Evolutionary conservation across 2,113 vertebrate species (phyloP), one percentile per base, ranked within the genome.

Genomic region (Grus americana): DNA sequence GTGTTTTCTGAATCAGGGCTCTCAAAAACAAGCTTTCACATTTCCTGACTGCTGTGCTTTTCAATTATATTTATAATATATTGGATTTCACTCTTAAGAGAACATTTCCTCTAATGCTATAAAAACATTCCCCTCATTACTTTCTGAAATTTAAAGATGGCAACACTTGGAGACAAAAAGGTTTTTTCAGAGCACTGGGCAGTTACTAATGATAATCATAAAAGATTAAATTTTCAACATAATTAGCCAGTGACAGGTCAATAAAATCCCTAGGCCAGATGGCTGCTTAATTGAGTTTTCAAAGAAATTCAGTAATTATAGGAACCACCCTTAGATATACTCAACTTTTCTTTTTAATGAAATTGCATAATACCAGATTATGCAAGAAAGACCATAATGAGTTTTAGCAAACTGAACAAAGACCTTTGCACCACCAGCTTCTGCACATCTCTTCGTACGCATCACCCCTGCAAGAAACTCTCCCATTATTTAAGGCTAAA

Each of bases 201-300:
- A 90, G 88, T 90, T 58, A 80, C 68, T 84, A 80, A 76, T 63
- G 76, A 83, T 72, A 83, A 95, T 90, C 76, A 84, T 24, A 63
- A 84, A 76, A 72, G 65, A 93, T 93, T 86, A 95, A 66, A 87
- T 95, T 84, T 93, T 47, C 85, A 90, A 71, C 68, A 47, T 92
- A 83, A 93, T 95, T 93, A 93, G 78, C 76, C 72, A 93, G 72
- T 63, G 88, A 90, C 91, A 86, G 91, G 85, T 89, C 91, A 95
- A 76, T 92, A 92, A 93, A 86, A 92, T 19, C 85, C 81, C 58
- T 17, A 49, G 67, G 63, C 85, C 91, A 89, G 78, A 93, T 92
- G 81, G 91, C 91, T 91, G 71, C 81, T 71, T 89, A 93, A 96
- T 58, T 63, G 72, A 84, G 73, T 83, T 92, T 84, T 71, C 88